A percentile compares a stretch with the other conserved stretches of the same genome.
These are phyloP conservation scores for Sylvia borin DNA, from an alignment of 2,797 vertebrate species.

Conservation along the genomic window DNA sequence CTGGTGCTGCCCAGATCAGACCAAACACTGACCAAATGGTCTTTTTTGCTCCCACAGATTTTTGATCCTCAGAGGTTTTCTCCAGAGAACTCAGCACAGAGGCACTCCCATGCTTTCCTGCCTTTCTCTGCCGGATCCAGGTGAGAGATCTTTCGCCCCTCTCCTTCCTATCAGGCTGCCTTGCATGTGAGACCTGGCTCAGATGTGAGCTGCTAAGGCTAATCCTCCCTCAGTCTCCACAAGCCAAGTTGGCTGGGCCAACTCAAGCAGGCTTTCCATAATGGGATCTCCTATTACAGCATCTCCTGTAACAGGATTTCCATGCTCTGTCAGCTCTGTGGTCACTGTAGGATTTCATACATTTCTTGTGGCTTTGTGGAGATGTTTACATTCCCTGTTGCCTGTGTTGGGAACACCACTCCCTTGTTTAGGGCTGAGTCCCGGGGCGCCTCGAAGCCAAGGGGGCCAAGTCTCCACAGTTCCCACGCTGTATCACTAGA, in stretches of 20 bases:
- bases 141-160: conserved; percentile 58
- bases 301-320: background rate
- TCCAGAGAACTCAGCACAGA: conserved; percentile 80
- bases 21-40: background rate
- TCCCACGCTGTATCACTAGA: background rate
- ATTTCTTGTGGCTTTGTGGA: background rate
- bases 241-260: background rate
- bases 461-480: too few relatives aligned
- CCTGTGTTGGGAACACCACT: background rate
- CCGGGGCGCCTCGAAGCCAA: background rate
- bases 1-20: background rate
- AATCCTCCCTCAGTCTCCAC: background rate
- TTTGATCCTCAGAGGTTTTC: conserved; percentile 89
- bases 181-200: background rate
- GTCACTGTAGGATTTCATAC: background rate
- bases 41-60: conserved; percentile 70
- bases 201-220: background rate
- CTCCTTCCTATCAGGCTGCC: background rate
- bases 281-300: background rate
- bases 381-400: background rate
- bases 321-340: background rate
- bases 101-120: conserved; percentile 84
- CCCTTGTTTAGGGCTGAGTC: background rate
- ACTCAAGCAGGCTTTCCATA: background rate
- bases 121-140: conserved; percentile 89